Conservation (phyloP, 1,140 invertebrate genomes). For the Drosophila prosaltans region DNA sequence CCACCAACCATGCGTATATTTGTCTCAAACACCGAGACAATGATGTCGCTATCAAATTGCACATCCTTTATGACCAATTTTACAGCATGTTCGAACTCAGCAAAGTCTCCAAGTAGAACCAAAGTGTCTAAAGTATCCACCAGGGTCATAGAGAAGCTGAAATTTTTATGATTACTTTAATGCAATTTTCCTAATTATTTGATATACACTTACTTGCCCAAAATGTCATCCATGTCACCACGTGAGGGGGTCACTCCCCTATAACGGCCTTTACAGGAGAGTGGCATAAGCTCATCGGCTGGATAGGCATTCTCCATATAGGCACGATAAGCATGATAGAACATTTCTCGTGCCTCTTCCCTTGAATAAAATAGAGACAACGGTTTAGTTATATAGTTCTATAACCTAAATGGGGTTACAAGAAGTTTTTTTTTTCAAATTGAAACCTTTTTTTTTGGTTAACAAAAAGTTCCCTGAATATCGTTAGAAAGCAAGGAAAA, state of each 20-base stretch:
- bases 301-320: slow-evolving; percentile 99
- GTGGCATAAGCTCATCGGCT: slow-evolving; percentile 98
- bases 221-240: slow-evolving; percentile 97
- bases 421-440: background rate
- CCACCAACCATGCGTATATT: slow-evolving; percentile 98
- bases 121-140: slow-evolving; percentile 97
- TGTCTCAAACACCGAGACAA: slow-evolving; percentile 99
- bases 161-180: slow-evolving; percentile 61
- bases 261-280: slow-evolving; percentile 96
- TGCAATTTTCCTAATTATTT: background rate
- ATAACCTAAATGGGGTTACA: background rate
- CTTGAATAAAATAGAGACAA: slow-evolving; percentile 34
- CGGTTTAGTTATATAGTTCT: background rate
- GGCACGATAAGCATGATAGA: slow-evolving; percentile 98
- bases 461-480: no score
- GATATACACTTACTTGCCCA: slow-evolving; percentile 93
- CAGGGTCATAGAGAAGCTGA: slow-evolving; percentile 97
- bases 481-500: no score
- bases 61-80: slow-evolving; percentile 93
- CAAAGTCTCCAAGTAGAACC: slow-evolving; percentile 95
- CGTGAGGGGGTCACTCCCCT: slow-evolving; percentile 92
- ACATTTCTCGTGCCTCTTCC: slow-evolving; percentile 93
- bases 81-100: slow-evolving; percentile 96
- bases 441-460: no score
- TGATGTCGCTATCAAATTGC: slow-evolving; percentile 95